Percentiles rank a stretch among this genome's conserved stretches.
Evolutionary conservation across 2,797 vertebrate genomes (phyloP).

Genomic region (Loris lydekkerianus): DNA sequence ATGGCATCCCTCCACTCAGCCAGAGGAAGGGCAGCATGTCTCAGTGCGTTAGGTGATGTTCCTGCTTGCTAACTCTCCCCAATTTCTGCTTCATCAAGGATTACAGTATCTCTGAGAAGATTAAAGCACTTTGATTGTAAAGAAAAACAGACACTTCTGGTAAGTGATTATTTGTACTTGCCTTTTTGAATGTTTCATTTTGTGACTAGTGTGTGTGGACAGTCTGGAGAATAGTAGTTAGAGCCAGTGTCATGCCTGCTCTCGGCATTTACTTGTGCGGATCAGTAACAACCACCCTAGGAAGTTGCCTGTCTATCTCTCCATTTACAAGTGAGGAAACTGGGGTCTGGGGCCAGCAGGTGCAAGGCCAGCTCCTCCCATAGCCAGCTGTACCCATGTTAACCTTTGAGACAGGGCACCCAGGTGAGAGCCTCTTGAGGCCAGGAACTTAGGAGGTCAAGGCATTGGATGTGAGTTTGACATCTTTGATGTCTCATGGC

Average conservation of each 20-base stretch:
- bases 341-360: background rate
- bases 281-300: background rate
- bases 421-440: no score
- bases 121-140: constrained; percentile 95
- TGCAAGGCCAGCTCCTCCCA: background rate
- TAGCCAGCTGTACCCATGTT: background rate
- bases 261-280: background rate
- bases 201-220: background rate
- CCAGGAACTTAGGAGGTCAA: background rate
- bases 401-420: background rate
- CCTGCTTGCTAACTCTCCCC: background rate
- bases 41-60: background rate
- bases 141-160: constrained; percentile 91
- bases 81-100: constrained; percentile 86
- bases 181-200: background rate
- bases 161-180: constrained; percentile 85
- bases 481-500: accelerated
- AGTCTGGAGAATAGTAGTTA: background rate
- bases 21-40: background rate
- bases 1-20: background rate
- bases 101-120: constrained; percentile 90
- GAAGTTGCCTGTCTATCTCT: background rate
- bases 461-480: background rate
- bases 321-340: background rate
- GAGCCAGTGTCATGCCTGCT: background rate